phyloP scores from a whole-genome alignment of 1,140 invertebrate species.

The Sesamia nonagrioides region DNA sequence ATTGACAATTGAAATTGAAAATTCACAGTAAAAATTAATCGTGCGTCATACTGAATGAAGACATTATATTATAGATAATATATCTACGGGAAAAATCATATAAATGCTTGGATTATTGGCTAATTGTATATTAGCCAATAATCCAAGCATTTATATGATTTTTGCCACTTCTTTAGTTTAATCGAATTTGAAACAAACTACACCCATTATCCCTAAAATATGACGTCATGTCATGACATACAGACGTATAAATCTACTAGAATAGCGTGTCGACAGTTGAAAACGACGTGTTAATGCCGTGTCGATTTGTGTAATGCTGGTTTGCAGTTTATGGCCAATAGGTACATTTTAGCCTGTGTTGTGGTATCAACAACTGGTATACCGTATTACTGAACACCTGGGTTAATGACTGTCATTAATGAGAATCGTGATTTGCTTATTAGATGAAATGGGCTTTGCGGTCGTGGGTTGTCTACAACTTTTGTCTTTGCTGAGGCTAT shows the following conservation, averaged over 20 bases:
- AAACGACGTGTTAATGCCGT: slow-evolving; percentile 31
- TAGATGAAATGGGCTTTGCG: slow-evolving; percentile 25
- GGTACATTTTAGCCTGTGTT: slow-evolving; percentile 31
- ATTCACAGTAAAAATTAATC: too few relatives aligned
- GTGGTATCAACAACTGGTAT: slow-evolving; percentile 32
- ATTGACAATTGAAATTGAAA: too few relatives aligned
- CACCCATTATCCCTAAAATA: not conserved
- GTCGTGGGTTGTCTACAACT: slow-evolving; percentile 36
- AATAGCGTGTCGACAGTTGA: slow-evolving; percentile 33
- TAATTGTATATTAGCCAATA: too few relatives aligned
- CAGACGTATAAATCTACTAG: slow-evolving; percentile 8
- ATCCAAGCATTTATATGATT: not conserved
- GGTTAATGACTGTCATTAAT: slow-evolving; percentile 47
- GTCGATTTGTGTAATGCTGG: slow-evolving; percentile 46
- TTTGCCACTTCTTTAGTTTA: not conserved
- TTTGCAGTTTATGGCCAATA: slow-evolving; percentile 42
- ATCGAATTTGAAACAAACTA: not conserved
- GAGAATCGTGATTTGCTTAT: slow-evolving; percentile 45
- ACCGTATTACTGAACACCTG: slow-evolving; percentile 46
- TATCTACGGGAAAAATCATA: not conserved
- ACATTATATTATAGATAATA: too few relatives aligned
- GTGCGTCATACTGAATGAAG: too few relatives aligned
- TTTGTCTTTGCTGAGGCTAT: slow-evolving; percentile 8
- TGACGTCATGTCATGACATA: not conserved
- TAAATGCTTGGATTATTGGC: too few relatives aligned